phyloP scores from a whole-genome alignment of 2,113 vertebrate genomes.

The Nicator chloris region DNA sequence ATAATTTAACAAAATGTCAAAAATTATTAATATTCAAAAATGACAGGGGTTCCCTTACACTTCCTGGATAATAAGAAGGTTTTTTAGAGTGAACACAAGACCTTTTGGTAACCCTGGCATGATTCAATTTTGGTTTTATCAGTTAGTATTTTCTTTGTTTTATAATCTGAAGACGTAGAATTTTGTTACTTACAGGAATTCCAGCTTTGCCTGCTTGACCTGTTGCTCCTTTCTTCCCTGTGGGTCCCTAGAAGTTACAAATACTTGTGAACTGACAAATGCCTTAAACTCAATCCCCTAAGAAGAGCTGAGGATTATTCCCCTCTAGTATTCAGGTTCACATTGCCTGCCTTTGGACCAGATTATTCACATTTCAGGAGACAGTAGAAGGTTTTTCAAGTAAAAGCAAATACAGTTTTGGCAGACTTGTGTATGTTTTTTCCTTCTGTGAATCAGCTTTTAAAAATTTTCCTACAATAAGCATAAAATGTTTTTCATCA shows the following conservation, averaged over 20 bases:
- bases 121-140: background rate
- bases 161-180: conserved; percentile 9
- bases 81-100: background rate
- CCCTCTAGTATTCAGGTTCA: background rate
- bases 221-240: conserved; percentile 83
- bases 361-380: background rate
- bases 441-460: background rate
- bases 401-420: background rate
- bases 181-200: conserved; percentile 80
- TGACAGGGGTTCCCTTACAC: background rate
- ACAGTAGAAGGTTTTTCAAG: background rate
- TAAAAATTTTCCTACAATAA: conserved; percentile 15
- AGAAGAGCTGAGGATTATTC: background rate
- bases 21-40: background rate
- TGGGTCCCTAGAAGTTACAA: conserved; percentile 79
- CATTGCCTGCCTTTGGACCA: background rate
- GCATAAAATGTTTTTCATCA: background rate
- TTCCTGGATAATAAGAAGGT: background rate
- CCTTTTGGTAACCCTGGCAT: background rate
- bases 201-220: conserved; percentile 84
- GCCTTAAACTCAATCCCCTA: background rate
- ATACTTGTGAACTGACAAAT: conserved; percentile 12
- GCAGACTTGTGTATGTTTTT: background rate
- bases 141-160: background rate
- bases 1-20: background rate